phyloP scores from a whole-genome alignment of 2,113 vertebrate species.

The Circaetus cinerascens region DNA sequence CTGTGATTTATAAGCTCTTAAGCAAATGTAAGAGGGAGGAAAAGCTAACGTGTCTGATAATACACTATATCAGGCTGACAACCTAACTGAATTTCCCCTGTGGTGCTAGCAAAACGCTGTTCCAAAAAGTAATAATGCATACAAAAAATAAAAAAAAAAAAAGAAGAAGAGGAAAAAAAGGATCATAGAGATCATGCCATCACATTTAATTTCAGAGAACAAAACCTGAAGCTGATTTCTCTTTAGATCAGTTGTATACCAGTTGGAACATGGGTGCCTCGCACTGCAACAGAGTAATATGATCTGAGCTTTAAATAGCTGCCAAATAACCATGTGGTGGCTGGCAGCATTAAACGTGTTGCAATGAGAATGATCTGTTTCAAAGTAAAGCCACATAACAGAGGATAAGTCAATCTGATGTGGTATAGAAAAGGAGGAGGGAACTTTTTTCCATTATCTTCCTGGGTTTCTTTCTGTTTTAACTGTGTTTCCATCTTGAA shows the following conservation, averaged over 20 bases:
- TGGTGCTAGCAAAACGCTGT: conserved; percentile 35
- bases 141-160: neutral
- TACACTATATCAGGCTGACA: conserved; percentile 57
- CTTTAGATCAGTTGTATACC: conserved; percentile 61
- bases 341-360: conserved; percentile 61
- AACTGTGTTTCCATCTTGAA: neutral
- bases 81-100: conserved; percentile 52
- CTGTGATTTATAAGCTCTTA: conserved; percentile 64
- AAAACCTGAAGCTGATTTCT: conserved; percentile 61
- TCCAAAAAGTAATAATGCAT: conserved; percentile 54
- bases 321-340: conserved; percentile 67
- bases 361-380: conserved; percentile 58
- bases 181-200: conserved; percentile 39
- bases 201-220: conserved; percentile 63
- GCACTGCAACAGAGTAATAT: conserved; percentile 42
- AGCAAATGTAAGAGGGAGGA: conserved; percentile 63
- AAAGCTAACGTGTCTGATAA: conserved; percentile 56
- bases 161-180: accelerated
- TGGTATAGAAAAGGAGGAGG: conserved; percentile 7
- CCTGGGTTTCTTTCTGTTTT: neutral
- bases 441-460: conserved; percentile 42
- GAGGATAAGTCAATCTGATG: conserved; percentile 40
- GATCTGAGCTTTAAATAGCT: conserved; percentile 71
- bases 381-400: conserved; percentile 63
- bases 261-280: conserved; percentile 61